Evolutionary conservation across 2,797 vertebrate genomes (phyloP), one percentile per base, ranked within the genome.

Genomic region (Prionace glauca): DNA sequence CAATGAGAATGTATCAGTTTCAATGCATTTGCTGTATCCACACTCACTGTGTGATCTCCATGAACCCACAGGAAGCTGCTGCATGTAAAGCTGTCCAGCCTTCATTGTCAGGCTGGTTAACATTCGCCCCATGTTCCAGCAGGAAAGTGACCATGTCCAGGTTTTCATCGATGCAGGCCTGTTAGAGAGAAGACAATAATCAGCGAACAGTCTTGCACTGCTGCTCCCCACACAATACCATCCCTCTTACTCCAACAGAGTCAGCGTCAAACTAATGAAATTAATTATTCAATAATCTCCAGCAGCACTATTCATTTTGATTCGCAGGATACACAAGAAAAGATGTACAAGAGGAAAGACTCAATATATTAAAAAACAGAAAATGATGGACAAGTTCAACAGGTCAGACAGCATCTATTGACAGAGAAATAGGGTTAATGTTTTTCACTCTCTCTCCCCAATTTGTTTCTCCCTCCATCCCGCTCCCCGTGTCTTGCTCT

Each of bases 141-240:
- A 95, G 95, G n/a, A 95, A 95, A 32, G 71, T 91, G 32, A 95
- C 95, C 95, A 95, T 95, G 32, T 79, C 91, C 26, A 95, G 62
- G 71, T 95, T 95, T 79, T 95, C 95, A 0, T 95, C 95, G 36
- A 95, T 95, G 91, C 95, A 95, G 45, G 95, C 95, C 95, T 95
- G 74, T 95, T n/a, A 95, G 56, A 41, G 36, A 69, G 72, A 45
- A 92, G 65, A 22, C n/a, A 92, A 26, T 9, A 67, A 36, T 67
- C n/a, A 92, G n/a, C 67, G 9, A 22, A 41, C 65, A 69, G 9
- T 41, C 65, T 41, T 22, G 22, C 10, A 0, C 4, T 36, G 88
- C 32, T 91, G 88, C 5, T n/a, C 1, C 32, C 60, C 32, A 14
- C 56, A 62, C 0, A 3, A 9, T 62, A 62, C 87, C 32, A 60